Evolutionary conservation across 37 sponge, comb jelly and placozoan species (phyloP), one percentile per base, ranked within the genome.

Genomic region (Tethya wilhelma): DNA sequence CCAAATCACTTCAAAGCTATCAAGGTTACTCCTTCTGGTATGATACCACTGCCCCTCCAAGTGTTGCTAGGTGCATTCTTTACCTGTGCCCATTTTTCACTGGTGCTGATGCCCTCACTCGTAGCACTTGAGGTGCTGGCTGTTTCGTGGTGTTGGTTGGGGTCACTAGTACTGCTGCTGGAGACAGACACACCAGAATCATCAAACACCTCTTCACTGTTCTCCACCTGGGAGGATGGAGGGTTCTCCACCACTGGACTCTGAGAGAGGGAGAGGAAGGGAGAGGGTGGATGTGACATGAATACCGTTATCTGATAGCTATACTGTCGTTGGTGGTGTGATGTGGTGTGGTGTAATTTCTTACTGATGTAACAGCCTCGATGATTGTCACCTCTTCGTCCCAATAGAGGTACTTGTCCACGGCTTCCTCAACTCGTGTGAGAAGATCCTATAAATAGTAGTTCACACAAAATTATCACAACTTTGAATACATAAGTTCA

Each of bases 51-150:
- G 14, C 53, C 14, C 9, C 14, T 49, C 53, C 53, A n/a, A 7
- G 22, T n/a, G 28, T 60, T 6, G 7, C 9, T 34, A 67, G 9
- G 8, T 36, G 8, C 8, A 34, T 6, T 67, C 14, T 78, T 75
- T 49, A 92, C 93, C 69, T 89, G 85, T 23, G 94, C 87, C 94
- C 94, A 93, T 74, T 79, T 89, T 59, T 93, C 89, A 55, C 90
- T 89, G 45, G 80, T 46, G 77, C 73, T 82, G 62, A 34, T 28
- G 22, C 46, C 67, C 28, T 58, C 43, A 56, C 67, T 7, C 30
- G 9, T 41, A 22, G 9, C 22, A 59, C n/a, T 32, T 26, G 28
- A 2, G 80, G 57, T n/a, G 58, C 29, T 2, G 9, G 42, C 2
- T 60, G 42, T 41, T 7, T 31, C 11, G 78, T 29, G 29, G 74